These are phyloP conservation scores for Drosophila pullipes DNA, from an alignment of 2,888 invertebrate genomes.

Conservation along the genomic window DNA sequence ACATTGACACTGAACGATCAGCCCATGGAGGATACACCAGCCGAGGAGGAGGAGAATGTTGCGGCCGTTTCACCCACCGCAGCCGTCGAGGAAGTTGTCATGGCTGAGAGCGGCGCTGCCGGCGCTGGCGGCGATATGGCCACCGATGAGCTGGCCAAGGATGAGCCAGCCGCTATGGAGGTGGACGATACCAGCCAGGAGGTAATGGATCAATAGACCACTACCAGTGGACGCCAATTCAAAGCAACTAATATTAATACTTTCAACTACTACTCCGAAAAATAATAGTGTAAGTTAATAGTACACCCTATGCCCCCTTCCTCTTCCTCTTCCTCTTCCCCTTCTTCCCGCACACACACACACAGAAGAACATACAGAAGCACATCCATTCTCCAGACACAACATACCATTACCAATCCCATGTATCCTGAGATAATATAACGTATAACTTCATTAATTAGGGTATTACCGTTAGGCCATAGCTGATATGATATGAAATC, in stretches of 20 bases:
- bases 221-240: constrained; percentile 20
- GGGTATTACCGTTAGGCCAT: constrained; percentile 42
- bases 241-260: constrained; percentile 50
- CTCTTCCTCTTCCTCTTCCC: not conserved
- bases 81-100: constrained; percentile 82
- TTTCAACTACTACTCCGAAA: constrained; percentile 58
- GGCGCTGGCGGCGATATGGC: constrained; percentile 81
- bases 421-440: constrained; percentile 26
- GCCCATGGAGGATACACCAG: constrained; percentile 80
- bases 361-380: not conserved
- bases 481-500: constrained; percentile 37
- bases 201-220: constrained; percentile 85
- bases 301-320: constrained; percentile 5
- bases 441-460: constrained; percentile 28
- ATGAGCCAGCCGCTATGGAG: constrained; percentile 84
- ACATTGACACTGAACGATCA: constrained; percentile 76
- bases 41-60: constrained; percentile 71
- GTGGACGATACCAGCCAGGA: constrained; percentile 85
- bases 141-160: constrained; percentile 81
- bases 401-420: constrained; percentile 14
- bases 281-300: constrained; percentile 46
- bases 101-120: constrained; percentile 73
- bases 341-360: not conserved
- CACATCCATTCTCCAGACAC: constrained; percentile 1
- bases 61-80: constrained; percentile 38